A percentile compares a stretch with the other conserved stretches of the same genome.
Evolutionary conservation across 2,888 invertebrate genomes (phyloP).

Genomic region (Latrodectus hesperus): DNA sequence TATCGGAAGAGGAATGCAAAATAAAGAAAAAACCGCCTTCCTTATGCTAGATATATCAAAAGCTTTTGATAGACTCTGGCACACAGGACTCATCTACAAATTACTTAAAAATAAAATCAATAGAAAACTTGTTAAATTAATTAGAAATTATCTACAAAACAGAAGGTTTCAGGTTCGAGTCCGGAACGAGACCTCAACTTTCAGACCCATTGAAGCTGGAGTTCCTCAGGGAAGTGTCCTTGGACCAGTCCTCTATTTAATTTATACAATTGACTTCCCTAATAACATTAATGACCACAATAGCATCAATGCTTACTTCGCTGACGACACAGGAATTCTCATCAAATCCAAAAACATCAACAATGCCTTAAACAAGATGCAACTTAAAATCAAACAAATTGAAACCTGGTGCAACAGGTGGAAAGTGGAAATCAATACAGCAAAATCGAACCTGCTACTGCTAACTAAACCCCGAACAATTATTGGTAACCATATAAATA

Average conservation of each 20-base stretch:
- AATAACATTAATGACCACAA: neutral
- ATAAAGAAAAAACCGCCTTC: neutral
- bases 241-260: neutral
- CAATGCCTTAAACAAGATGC: neutral
- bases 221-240: neutral
- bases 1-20: neutral
- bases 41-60: too few species aligned
- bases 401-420: neutral
- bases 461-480: too few species aligned
- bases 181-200: neutral
- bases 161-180: neutral
- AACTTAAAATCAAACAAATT: neutral
- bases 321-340: neutral
- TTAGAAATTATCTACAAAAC: neutral
- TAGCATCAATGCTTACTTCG: neutral
- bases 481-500: neutral
- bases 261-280: neutral
- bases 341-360: neutral
- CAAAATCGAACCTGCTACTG: too few species aligned
- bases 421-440: neutral
- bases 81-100: neutral
- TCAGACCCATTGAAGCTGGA: neutral
- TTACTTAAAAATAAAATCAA: neutral
- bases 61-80: neutral
- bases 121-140: neutral